Percentiles rank a stretch among this genome's conserved stretches.
phyloP scores from a whole-genome alignment of 1,140 invertebrate genomes.

The Chironomus striatipennis region DNA sequence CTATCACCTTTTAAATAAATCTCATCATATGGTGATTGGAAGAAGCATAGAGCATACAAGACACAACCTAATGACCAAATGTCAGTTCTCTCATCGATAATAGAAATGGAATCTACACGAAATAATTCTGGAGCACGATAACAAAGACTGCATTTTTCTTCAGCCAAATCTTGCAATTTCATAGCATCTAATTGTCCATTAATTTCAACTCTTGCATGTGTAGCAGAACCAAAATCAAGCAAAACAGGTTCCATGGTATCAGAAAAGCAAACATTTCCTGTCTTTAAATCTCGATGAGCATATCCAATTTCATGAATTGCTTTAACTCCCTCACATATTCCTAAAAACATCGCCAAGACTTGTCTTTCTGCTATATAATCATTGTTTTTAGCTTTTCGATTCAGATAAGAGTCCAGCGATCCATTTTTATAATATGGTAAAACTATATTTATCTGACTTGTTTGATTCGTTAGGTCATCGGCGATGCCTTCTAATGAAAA shows the following conservation, averaged over 20 bases:
- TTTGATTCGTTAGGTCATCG: slow-evolving; percentile 57
- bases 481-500: slow-evolving; percentile 49
- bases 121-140: slow-evolving; percentile 84
- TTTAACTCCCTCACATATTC: slow-evolving; percentile 66
- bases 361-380: slow-evolving; percentile 55
- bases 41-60: slow-evolving; percentile 76
- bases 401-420: slow-evolving; percentile 63
- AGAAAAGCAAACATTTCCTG: slow-evolving; percentile 64
- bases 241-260: slow-evolving; percentile 64
- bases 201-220: slow-evolving; percentile 65
- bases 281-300: slow-evolving; percentile 78
- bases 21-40: slow-evolving; percentile 76
- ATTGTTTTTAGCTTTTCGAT: slow-evolving; percentile 46
- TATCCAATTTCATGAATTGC: slow-evolving; percentile 65
- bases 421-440: slow-evolving; percentile 75
- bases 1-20: slow-evolving; percentile 81
- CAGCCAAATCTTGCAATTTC: slow-evolving; percentile 68
- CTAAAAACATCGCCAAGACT: slow-evolving; percentile 60
- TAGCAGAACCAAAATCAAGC: slow-evolving; percentile 78
- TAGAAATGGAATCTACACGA: slow-evolving; percentile 69
- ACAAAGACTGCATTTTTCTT: slow-evolving; percentile 78
- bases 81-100: slow-evolving; percentile 76
- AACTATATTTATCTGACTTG: slow-evolving; percentile 65
- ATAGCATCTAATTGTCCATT: slow-evolving; percentile 61
- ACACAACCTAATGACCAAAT: slow-evolving; percentile 85